A percentile compares a stretch with the other conserved stretches of the same genome.
Conservation (phyloP, 2,888 invertebrate genomes). For the Phoenoteleia sp. region DNA sequence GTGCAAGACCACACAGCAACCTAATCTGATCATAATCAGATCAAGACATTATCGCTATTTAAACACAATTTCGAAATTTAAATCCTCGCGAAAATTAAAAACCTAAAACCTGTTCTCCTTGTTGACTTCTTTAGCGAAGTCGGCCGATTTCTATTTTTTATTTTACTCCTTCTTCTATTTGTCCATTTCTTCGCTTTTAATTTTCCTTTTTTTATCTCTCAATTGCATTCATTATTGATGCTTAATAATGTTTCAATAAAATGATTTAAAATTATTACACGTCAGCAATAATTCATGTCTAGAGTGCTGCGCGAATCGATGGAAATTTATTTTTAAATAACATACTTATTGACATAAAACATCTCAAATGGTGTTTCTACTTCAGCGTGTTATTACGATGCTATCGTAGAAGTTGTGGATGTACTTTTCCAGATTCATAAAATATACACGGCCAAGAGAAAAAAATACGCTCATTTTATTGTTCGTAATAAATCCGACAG, state of each 20-base stretch:
- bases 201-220: too few relatives aligned
- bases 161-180: too few relatives aligned
- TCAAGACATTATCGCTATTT: conserved; percentile 53
- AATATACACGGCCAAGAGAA: conserved; percentile 32
- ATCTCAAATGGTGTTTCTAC: conserved; percentile 21
- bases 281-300: background rate
- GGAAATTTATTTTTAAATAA: conserved; percentile 38
- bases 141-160: too few relatives aligned
- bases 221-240: too few relatives aligned
- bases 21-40: conserved; percentile 56
- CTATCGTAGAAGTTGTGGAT: conserved; percentile 23
- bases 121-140: too few relatives aligned
- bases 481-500: conserved; percentile 37
- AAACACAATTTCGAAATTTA: conserved; percentile 40
- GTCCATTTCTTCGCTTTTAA: too few relatives aligned
- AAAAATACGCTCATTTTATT: conserved; percentile 14
- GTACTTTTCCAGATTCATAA: conserved; percentile 36
- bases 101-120: too few relatives aligned
- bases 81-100: background rate
- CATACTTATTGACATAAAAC: conserved; percentile 34
- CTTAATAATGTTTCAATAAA: too few relatives aligned
- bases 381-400: conserved; percentile 32
- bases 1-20: conserved; percentile 54
- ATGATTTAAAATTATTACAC: too few relatives aligned
- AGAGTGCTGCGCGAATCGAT: conserved; percentile 20